A percentile compares a stretch with the other conserved stretches of the same genome.
Conservation (phyloP, 2,888 invertebrate species). For the Tineola bisselliella region DNA sequence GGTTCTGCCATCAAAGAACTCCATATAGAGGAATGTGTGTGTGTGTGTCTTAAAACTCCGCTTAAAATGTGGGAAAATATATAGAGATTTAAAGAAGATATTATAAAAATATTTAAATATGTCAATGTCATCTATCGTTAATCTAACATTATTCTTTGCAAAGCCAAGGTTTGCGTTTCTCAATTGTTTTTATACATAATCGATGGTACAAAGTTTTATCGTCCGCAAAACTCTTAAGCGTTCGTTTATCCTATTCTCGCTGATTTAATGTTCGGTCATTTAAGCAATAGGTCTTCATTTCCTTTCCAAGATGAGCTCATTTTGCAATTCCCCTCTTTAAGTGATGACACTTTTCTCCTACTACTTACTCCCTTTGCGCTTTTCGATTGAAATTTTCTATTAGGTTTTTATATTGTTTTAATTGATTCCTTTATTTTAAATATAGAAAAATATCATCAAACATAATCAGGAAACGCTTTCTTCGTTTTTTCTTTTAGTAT, state of each 20-base stretch:
- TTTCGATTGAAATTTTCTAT: background rate
- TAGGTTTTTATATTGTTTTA: too few species aligned
- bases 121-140: background rate
- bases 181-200: conserved; percentile 4
- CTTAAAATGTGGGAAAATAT: too few species aligned
- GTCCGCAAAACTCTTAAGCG: conserved; percentile 10
- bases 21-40: too few species aligned
- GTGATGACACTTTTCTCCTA: background rate
- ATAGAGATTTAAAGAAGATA: too few species aligned
- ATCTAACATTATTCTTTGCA: background rate
- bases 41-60: too few species aligned
- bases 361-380: background rate
- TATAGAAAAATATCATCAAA: too few species aligned
- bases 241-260: conserved; percentile 2
- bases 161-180: background rate
- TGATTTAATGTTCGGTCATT: conserved; percentile 12
- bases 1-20: too few species aligned
- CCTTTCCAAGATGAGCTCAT: conserved; percentile 3
- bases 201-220: conserved; percentile 2
- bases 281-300: conserved; percentile 11
- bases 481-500: too few species aligned
- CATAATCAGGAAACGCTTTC: too few species aligned
- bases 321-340: conserved; percentile 5
- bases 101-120: too few species aligned
- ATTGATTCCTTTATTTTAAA: too few species aligned